Percentiles rank a stretch among this genome's conserved stretches.
phyloP scores from a whole-genome alignment of 2,797 vertebrate genomes.

The Anomalospiza imberbis region DNA sequence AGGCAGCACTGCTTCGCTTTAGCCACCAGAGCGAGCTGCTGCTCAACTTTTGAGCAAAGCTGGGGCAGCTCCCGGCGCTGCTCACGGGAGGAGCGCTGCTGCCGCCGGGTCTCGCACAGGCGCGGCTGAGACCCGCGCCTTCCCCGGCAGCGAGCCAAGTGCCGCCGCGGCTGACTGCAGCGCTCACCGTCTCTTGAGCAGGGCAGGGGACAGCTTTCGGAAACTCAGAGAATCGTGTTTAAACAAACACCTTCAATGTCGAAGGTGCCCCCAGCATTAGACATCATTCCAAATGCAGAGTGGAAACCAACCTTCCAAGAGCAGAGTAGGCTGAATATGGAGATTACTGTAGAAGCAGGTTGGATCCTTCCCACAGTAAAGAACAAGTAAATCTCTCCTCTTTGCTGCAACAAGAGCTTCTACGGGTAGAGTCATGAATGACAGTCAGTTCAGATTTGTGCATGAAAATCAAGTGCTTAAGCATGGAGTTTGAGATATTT shows the following conservation, averaged over 20 bases:
- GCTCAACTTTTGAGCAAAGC: conserved; percentile 14
- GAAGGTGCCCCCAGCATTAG: not conserved
- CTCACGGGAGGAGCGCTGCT: accelerated
- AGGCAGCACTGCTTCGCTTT: not conserved
- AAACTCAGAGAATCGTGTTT: not conserved
- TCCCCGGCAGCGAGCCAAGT: not conserved
- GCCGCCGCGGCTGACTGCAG: not conserved
- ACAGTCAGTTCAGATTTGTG: not conserved
- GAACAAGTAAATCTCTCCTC: not conserved
- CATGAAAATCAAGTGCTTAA: not conserved
- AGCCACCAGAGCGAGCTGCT: conserved; percentile 66
- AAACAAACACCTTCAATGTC: not conserved
- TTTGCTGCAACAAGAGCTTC: not conserved
- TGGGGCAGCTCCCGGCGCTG: accelerated
- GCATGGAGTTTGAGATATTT: not conserved
- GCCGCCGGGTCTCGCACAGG: accelerated
- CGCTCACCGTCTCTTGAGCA: not conserved
- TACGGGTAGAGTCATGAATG: accelerated
- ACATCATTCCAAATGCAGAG: not conserved
- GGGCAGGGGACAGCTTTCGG: not conserved
- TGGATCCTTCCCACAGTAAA: not conserved
- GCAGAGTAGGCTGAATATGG: not conserved
- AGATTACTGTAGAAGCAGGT: not conserved
- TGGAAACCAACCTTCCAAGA: not conserved
- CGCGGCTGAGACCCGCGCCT: not conserved